Evolutionary conservation across 2,797 vertebrate species (phyloP).

Genomic region (Capromys pilorides): DNA sequence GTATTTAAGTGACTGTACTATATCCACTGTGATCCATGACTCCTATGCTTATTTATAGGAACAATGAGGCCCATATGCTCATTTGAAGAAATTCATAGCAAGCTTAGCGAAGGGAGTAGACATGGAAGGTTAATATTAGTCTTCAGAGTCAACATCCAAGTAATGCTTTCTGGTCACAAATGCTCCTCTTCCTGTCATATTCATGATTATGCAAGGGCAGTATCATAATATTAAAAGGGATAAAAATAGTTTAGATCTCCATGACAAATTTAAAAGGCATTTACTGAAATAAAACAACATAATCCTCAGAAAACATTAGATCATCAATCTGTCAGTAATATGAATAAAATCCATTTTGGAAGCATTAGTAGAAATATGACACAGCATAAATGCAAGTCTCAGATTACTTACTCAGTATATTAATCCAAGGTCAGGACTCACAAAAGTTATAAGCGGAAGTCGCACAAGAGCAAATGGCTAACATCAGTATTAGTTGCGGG

Average conservation of each 20-base stretch:
- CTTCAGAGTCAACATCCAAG: constrained; percentile 13
- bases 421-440: neutral
- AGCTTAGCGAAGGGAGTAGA: neutral
- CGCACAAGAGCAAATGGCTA: neutral
- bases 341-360: constrained; percentile 14
- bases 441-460: neutral
- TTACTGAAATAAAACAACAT: neutral
- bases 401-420: neutral
- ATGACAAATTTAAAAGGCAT: constrained; percentile 12
- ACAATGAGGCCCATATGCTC: neutral
- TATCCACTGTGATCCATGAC: neutral
- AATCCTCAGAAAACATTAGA: neutral
- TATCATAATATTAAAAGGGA: neutral
- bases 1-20: neutral
- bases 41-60: neutral
- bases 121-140: neutral
- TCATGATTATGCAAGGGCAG: neutral
- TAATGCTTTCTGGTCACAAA: neutral
- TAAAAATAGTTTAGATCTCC: neutral
- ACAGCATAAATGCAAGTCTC: constrained; percentile 3
- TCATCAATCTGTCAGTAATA: constrained; percentile 21
- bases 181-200: neutral
- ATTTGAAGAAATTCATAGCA: neutral
- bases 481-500: neutral
- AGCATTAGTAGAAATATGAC: neutral